A percentile compares a stretch with the other conserved stretches of the same genome.
Conservation (phyloP, 2,113 vertebrate species). For the Cricetomys ansorgei region DNA sequence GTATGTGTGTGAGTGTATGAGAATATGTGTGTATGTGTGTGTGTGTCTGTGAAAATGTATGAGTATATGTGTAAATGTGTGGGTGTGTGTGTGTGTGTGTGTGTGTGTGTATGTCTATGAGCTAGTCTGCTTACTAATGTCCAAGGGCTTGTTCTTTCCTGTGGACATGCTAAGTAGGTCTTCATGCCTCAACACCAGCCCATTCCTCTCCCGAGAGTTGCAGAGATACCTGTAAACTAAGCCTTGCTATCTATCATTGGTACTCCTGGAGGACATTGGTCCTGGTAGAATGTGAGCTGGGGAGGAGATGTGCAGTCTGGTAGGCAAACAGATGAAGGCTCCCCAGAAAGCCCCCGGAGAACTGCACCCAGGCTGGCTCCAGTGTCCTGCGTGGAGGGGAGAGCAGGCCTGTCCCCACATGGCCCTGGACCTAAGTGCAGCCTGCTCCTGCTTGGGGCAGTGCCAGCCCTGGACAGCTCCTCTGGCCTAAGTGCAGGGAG, state of each 20-base stretch:
- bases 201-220: conserved; percentile 51
- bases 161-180: not conserved
- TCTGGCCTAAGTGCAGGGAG: not conserved
- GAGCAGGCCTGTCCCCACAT: not conserved
- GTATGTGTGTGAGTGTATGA: not conserved
- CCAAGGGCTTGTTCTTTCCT: not conserved
- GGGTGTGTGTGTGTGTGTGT: not conserved
- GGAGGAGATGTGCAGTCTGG: conserved; percentile 73
- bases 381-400: not conserved
- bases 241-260: conserved; percentile 55
- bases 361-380: not conserved
- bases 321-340: conserved; percentile 59
- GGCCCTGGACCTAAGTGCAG: not conserved
- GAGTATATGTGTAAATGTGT: not conserved
- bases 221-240: conserved; percentile 51
- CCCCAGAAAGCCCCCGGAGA: not conserved
- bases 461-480: conserved; percentile 39
- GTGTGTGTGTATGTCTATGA: not conserved
- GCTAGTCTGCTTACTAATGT: not conserved
- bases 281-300: not conserved
- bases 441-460: not conserved
- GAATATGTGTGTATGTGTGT: accelerated
- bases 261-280: conserved; percentile 10
- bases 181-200: not conserved
- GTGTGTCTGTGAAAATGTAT: not conserved